Evolutionary conservation across 2,797 vertebrate genomes (phyloP).

Genomic region (Crax fasciolata): DNA sequence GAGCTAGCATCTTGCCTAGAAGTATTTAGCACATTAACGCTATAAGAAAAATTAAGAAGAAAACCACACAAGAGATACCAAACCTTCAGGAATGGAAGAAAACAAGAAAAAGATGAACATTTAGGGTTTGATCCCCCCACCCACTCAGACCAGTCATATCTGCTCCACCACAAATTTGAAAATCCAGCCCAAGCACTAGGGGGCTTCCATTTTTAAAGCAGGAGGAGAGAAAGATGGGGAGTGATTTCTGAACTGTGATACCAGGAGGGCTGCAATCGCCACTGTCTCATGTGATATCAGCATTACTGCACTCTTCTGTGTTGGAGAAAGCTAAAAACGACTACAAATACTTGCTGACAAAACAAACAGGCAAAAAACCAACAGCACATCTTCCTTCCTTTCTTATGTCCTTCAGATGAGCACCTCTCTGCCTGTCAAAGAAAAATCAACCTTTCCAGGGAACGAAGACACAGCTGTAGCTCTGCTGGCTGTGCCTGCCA

Average conservation of each 20-base stretch:
- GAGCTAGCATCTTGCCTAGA: neutral
- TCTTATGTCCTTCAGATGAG: neutral
- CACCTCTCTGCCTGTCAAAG: neutral
- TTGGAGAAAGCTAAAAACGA: neutral
- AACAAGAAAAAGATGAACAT: neutral
- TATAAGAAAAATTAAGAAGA: slow-evolving; percentile 1
- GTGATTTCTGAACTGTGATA: neutral
- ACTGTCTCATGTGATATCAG: neutral
- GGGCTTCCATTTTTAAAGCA: neutral
- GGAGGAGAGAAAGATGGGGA: neutral
- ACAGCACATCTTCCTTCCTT: neutral
- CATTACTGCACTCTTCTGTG: neutral
- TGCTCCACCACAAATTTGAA: neutral
- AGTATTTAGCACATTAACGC: neutral
- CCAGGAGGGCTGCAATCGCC: neutral
- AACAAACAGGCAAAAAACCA: neutral
- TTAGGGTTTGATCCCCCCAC: neutral
- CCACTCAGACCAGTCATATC: neutral
- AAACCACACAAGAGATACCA: neutral
- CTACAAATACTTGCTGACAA: neutral
- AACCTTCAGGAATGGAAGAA: neutral
- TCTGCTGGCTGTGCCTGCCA: neutral
- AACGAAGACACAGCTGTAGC: neutral
- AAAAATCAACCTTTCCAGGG: neutral
- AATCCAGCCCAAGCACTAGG: neutral